Evolutionary conservation across 2,113 vertebrate genomes (phyloP).

Genomic region (Urocitellus parryii): DNA sequence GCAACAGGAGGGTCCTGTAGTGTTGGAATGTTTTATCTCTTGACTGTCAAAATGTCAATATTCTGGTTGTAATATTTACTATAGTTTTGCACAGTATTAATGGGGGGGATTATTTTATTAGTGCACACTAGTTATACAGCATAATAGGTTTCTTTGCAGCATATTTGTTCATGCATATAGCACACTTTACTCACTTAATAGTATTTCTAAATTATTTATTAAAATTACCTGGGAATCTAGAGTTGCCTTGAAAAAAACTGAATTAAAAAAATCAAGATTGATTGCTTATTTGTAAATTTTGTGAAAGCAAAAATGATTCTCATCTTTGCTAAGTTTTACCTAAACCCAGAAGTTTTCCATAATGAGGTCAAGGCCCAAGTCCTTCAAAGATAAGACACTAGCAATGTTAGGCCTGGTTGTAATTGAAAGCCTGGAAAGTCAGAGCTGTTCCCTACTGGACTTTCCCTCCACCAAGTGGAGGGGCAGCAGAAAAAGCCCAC

Average conservation of each 20-base stretch:
- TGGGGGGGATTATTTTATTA: background rate
- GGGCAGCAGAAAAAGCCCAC: background rate
- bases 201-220: background rate
- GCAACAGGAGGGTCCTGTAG: background rate
- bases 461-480: background rate
- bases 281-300: slow-evolving; percentile 1
- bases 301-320: background rate
- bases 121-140: no score
- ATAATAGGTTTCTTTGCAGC: no score
- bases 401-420: background rate
- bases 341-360: background rate
- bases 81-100: accelerated
- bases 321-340: background rate
- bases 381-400: background rate
- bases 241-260: background rate
- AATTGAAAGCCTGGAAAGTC: accelerated
- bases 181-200: no score
- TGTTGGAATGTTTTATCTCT: background rate
- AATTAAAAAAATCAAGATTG: background rate
- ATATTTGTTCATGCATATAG: no score
- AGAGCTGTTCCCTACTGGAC: background rate
- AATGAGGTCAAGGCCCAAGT: background rate
- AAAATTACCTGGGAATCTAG: background rate
- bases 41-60: background rate
- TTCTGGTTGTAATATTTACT: background rate